Conservation (phyloP, 2,797 vertebrate species). For the Hippocampus kuda region DNA sequence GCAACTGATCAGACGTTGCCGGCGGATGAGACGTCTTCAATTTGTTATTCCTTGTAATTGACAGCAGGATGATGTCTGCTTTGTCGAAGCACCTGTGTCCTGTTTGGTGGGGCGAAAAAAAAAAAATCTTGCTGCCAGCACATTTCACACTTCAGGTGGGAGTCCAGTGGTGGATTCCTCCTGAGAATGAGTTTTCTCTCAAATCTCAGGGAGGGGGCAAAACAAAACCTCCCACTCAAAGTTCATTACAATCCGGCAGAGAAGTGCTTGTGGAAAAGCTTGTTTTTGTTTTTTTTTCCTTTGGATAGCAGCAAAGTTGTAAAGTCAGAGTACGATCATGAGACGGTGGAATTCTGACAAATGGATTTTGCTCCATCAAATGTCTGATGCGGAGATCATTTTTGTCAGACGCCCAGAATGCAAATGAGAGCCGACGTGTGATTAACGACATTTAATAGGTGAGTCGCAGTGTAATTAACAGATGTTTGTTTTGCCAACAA, state of each 20-base stretch:
- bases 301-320: neutral
- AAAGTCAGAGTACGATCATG: neutral
- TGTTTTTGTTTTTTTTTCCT: neutral
- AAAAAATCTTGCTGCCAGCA: neutral
- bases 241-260: neutral
- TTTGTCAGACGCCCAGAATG: neutral
- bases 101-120: neutral
- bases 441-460: neutral
- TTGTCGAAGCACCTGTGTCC: constrained; percentile 19
- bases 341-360: neutral
- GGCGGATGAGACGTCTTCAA: constrained; percentile 15
- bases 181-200: neutral
- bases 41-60: constrained; percentile 61
- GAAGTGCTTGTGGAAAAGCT: neutral
- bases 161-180: neutral
- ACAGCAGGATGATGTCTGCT: constrained; percentile 44
- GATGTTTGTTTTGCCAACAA: neutral
- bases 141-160: neutral
- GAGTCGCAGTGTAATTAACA: neutral
- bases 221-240: constrained; percentile 2
- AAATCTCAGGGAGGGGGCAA: neutral
- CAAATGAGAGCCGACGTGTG: neutral
- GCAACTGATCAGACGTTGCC: constrained; percentile 32
- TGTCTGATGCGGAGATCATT: neutral
- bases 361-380: neutral